Conservation (phyloP, 1,140 invertebrate genomes). For the Drosophila varians region DNA sequence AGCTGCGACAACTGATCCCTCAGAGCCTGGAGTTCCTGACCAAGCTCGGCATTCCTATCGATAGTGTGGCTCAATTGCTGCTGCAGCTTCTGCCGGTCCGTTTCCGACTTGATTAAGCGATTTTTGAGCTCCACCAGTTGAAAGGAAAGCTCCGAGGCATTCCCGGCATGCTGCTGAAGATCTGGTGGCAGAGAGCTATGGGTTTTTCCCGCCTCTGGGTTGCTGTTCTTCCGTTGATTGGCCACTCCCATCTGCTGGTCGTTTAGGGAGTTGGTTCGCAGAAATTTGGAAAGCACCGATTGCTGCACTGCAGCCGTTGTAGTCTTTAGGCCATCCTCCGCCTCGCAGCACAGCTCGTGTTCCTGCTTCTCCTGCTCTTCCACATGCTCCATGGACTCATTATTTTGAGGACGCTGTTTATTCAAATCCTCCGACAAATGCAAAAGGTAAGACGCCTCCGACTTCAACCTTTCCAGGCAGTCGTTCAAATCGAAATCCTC, state of each 20-base stretch:
- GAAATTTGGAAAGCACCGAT: slow-evolving; percentile 48
- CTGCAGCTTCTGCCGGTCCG: slow-evolving; percentile 85
- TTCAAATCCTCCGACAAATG: slow-evolving; percentile 85
- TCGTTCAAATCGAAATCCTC: slow-evolving; percentile 85
- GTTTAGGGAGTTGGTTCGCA: slow-evolving; percentile 71
- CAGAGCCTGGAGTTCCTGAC: slow-evolving; percentile 84
- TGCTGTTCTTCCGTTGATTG: slow-evolving; percentile 42
- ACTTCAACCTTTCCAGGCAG: slow-evolving; percentile 87
- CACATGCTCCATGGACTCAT: slow-evolving; percentile 19
- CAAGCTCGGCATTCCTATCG: slow-evolving; percentile 85
- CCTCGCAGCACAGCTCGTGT: slow-evolving; percentile 69
- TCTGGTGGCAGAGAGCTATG: slow-evolving; percentile 69
- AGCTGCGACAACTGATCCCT: slow-evolving; percentile 84
- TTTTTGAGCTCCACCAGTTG: slow-evolving; percentile 84
- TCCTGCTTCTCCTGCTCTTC: slow-evolving; percentile 74
- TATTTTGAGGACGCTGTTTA: slow-evolving; percentile 29
- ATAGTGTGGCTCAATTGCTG: slow-evolving; percentile 85
- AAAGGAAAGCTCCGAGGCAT: slow-evolving; percentile 75
- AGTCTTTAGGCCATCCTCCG: slow-evolving; percentile 71
- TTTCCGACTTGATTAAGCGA: slow-evolving; percentile 84
- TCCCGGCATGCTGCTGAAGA: slow-evolving; percentile 60
- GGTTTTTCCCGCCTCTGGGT: slow-evolving; percentile 39
- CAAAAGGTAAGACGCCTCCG: slow-evolving; percentile 88
- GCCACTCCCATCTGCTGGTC: slow-evolving; percentile 72
- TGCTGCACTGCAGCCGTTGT: slow-evolving; percentile 30